phyloP scores from a whole-genome alignment of 2,888 invertebrate species.

The Dorcus parallelipipedus region DNA sequence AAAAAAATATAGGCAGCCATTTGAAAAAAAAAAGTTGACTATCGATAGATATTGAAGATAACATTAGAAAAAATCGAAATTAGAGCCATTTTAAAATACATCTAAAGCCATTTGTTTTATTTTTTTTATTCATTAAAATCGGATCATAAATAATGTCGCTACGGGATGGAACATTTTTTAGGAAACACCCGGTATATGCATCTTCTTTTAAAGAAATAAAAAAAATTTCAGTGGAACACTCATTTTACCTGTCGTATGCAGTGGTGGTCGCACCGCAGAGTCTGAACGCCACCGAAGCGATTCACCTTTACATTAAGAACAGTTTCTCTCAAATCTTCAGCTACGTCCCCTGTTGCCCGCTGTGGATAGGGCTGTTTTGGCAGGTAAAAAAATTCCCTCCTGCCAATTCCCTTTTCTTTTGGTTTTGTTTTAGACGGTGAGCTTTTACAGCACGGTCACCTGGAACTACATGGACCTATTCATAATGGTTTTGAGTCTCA shows the following conservation, averaged over 20 bases:
- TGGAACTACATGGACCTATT: slow-evolving; percentile 16
- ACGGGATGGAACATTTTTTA: too few species aligned
- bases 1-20: too few species aligned
- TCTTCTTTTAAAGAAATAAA: not conserved
- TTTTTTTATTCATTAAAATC: too few species aligned
- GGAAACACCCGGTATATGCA: too few species aligned
- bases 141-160: too few species aligned
- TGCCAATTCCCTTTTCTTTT: too few species aligned
- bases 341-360: not conserved
- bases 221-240: slow-evolving; percentile 5
- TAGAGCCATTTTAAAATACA: too few species aligned
- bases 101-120: too few species aligned
- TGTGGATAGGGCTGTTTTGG: not conserved
- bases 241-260: slow-evolving; percentile 3
- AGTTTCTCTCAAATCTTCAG: not conserved
- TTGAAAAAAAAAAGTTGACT: too few species aligned
- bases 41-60: too few species aligned
- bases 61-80: too few species aligned
- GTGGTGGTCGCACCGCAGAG: not conserved
- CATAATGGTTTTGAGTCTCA: slow-evolving; percentile 6
- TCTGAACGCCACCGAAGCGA: not conserved
- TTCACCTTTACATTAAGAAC: not conserved
- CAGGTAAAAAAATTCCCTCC: not conserved
- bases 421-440: slow-evolving; percentile 2
- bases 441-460: slow-evolving; percentile 11